Base-by-base conservation (phyloP, 2,113 vertebrate species). In the Anoura caudifer region DNA sequence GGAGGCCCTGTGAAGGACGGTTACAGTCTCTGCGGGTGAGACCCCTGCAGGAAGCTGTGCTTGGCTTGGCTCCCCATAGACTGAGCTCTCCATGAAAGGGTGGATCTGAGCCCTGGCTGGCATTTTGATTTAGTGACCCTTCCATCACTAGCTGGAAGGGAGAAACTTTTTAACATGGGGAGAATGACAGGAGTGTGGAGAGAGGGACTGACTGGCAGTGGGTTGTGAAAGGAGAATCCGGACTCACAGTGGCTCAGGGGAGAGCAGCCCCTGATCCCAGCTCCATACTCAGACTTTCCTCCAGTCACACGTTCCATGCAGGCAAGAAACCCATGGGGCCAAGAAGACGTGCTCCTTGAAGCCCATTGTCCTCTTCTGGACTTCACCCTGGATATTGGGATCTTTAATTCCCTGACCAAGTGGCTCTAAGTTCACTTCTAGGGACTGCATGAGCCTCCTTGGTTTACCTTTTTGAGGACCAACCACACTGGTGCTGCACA, bases 111-210 rank as follows among this genome's bases (percentile, higher is more conserved):
- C 76, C 26, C 36, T 59, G 92, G 24, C 17, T 81, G 85, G 82
- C 91, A 82, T 88, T 95, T 87, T 95, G 87, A 96, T 88, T 95
- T 87, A 92, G 85, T 93, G 90, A 92, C 67, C 63, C 65, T 93
- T 91, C 63, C 79, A 75, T 96, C 80, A 83, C 41, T 7, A 72
- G 38, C 63, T 70, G n/a, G 28, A 90, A 90, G 38, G 54, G 73
- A 85, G 54, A 91, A 81, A 77, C 13, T 82, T 95, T 96, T 50
- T 77, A 75, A 61, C 36, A 31, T 6, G 14, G 63, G 63, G 45
- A 95, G 63, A 76, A 69, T 41, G 45, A 82, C 33, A 52, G 84
- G 56, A 16, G 2, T 28, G 7, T 47, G 7, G 59, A 81, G 33
- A 45, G 54, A 77, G 16, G 26, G 26, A 10, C n/a, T 38, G 5